These are phyloP conservation scores for Penaeus japonicus DNA, from an alignment of 1,140 invertebrate species.

Conservation along the genomic window DNA sequence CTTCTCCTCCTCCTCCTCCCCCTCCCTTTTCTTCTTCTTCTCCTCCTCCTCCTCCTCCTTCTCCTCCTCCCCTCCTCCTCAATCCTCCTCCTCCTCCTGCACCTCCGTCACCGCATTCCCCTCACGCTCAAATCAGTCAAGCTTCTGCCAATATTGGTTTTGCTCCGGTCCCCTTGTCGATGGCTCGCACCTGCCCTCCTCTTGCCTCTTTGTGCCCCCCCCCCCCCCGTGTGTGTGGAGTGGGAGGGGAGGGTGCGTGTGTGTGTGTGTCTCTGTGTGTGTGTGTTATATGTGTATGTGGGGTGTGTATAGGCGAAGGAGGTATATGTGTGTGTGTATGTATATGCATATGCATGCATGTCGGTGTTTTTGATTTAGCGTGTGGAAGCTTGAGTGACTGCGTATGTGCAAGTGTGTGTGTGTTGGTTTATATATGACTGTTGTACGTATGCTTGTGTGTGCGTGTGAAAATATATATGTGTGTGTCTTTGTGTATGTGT, in stretches of 20 bases:
- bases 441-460: no score
- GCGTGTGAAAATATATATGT: no score
- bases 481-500: no score
- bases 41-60: no score
- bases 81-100: neutral
- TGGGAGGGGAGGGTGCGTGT: neutral
- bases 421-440: neutral
- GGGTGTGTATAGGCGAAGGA: no score
- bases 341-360: no score
- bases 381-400: neutral
- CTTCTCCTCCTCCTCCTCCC: no score
- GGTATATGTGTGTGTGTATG: no score
- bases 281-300: neutral
- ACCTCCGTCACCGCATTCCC: neutral
- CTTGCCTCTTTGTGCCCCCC: no score
- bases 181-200: neutral
- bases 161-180: conserved; percentile 8
- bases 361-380: no score
- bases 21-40: neutral
- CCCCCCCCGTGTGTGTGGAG: neutral
- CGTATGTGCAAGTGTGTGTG: neutral
- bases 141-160: conserved; percentile 39
- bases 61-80: no score
- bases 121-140: conserved; percentile 27
- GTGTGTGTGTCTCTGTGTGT: neutral